phyloP scores from a whole-genome alignment of 2,113 vertebrate genomes.

The Nerophis lumbriciformis region DNA sequence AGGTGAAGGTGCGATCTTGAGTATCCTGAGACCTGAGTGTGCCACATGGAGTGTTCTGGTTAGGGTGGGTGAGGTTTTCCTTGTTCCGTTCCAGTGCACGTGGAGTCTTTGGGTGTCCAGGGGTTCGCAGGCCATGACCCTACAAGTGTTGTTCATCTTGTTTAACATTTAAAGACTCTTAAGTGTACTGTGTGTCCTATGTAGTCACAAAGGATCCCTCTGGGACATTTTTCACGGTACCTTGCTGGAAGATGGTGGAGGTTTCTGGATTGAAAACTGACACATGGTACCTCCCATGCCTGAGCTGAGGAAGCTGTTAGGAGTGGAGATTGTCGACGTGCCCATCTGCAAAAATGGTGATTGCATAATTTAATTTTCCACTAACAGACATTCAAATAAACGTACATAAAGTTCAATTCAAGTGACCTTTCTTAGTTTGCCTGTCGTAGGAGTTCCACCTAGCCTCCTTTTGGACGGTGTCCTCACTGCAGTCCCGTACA shows the following conservation, averaged over 20 bases:
- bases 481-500: conserved; percentile 75
- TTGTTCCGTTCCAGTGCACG: conserved; percentile 78
- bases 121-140: conserved; percentile 59
- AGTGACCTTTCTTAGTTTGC: conserved; percentile 82
- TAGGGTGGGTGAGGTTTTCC: conserved; percentile 79
- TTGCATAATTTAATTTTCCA: background rate
- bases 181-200: background rate
- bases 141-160: conserved; percentile 26
- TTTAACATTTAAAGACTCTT: too few species aligned
- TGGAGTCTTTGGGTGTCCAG: conserved; percentile 60
- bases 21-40: conserved; percentile 74
- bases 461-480: conserved; percentile 79
- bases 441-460: conserved; percentile 61
- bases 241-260: conserved; percentile 80
- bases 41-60: conserved; percentile 74
- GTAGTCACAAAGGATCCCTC: background rate
- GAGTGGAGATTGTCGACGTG: conserved; percentile 64
- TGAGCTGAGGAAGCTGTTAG: conserved; percentile 76
- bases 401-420: background rate
- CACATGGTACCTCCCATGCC: conserved; percentile 65
- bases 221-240: conserved; percentile 51
- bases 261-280: conserved; percentile 70
- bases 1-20: conserved; percentile 80
- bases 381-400: background rate
- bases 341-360: conserved; percentile 64